A percentile compares a stretch with the other conserved stretches of the same genome.
phyloP scores from a whole-genome alignment of 2,797 vertebrate genomes.

The Hypotaenidia philippensis region DNA sequence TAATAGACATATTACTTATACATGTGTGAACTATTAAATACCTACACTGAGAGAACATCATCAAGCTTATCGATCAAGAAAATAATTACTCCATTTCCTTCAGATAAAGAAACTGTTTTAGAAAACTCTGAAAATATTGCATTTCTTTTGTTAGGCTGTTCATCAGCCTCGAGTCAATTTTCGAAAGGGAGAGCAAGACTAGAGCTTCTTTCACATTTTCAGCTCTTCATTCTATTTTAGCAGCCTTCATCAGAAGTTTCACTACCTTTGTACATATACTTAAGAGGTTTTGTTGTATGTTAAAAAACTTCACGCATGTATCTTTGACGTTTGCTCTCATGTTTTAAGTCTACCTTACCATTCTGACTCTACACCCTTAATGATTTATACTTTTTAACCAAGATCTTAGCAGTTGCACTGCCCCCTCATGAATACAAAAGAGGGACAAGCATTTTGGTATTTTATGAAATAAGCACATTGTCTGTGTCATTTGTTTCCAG shows the following conservation, averaged over 20 bases:
- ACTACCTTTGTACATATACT: not conserved
- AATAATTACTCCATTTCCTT: conserved; percentile 7
- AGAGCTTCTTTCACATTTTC: conserved; percentile 1
- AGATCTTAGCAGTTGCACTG: not conserved
- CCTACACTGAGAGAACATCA: not conserved
- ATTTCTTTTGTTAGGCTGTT: conserved; percentile 3
- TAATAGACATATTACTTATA: not conserved
- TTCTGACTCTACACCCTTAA: not conserved
- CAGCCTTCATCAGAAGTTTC: conserved; percentile 9
- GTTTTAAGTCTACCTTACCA: not conserved
- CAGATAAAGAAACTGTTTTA: not conserved
- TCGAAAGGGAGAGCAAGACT: conserved; percentile 1
- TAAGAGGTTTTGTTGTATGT: not conserved
- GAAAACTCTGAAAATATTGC: conserved; percentile 3
- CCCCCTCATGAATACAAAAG: not conserved
- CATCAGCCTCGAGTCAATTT: conserved; percentile 25
- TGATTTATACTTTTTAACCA: not conserved
- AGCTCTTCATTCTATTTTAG: conserved; percentile 3
- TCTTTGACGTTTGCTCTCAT: not conserved
- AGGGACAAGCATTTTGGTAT: not conserved
- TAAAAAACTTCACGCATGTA: not conserved
- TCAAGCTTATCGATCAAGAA: not conserved
- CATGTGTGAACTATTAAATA: not conserved
- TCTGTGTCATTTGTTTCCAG: not conserved
- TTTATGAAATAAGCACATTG: not conserved